Evolutionary conservation across 2,888 invertebrate species (phyloP), one percentile per base, ranked within the genome.

Genomic region (Strigamia transsilvanica): DNA sequence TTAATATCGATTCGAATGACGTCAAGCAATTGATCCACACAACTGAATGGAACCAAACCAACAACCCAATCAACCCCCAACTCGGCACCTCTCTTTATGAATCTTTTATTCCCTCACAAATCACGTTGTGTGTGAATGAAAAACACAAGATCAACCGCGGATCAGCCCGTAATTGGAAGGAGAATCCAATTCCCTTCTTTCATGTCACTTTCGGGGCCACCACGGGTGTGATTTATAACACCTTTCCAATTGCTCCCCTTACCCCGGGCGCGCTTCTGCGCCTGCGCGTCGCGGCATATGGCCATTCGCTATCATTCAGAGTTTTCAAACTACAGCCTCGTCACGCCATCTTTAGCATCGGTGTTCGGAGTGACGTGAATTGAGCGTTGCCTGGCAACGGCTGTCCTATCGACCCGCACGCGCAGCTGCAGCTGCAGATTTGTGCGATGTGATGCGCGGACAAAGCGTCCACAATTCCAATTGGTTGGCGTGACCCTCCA

Each of bases 171-270:
- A 73, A 73, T 73, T 27, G 23, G 73, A 73, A 2, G 27, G 73
- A 73, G 73, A 73, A 73, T 32, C 27, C 73, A 73, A 73, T 73
- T 73, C 73, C 12, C 27, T 73, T 15, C 21, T 73, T 73, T 73
- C 27, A 27, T 32, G 73, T 73, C 73, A 73, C 73, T 32, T 73
- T 73, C 73, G 32, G 27, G 32, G 32, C 73, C 73, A 73, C 73
- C 73, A n/a, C 32, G 12, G 23, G 73, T 73, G 73, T 73, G 73
- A 73, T 73, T 73, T 73, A 73, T 73, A 73, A 73, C 56, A 56
- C 56, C 56, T 56, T 56, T 56, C 56, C 56, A 56, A 56, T 56
- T 56, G 56, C n/a, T 18, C 27, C 73, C 61, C 21, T 66, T 21
- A 5, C 61, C 21, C 61, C 23, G 61, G 18, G 23, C 7, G 61